Evolutionary conservation across 1,140 invertebrate species (phyloP).

Genomic region (Achatina immaculata): DNA sequence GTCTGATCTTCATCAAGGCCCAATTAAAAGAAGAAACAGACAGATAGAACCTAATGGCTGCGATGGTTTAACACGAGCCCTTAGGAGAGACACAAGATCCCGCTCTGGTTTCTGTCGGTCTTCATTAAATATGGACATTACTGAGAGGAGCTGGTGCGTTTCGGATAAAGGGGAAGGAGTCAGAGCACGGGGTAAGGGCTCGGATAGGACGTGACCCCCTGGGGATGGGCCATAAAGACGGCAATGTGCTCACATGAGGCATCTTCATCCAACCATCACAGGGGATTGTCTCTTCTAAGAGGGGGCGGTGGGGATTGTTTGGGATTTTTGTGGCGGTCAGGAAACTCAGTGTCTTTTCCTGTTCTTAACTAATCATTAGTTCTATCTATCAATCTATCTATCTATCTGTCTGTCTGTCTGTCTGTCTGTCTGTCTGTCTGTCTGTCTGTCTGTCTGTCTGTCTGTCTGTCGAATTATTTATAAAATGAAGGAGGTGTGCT

Average conservation of each 20-base stretch:
- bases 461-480: too few species aligned
- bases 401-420: too few species aligned
- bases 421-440: too few species aligned
- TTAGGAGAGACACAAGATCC: neutral
- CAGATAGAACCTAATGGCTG: neutral
- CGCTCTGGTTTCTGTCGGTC: neutral
- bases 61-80: neutral
- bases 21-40: neutral
- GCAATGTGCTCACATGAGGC: neutral
- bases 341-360: too few species aligned
- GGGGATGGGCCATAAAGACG: conserved; percentile 2
- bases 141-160: neutral
- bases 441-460: too few species aligned
- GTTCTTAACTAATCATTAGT: too few species aligned
- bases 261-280: neutral
- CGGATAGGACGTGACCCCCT: neutral
- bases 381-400: too few species aligned
- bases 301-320: too few species aligned
- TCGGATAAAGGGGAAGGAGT: neutral
- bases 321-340: too few species aligned
- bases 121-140: conserved; percentile 15
- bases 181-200: neutral
- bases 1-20: neutral
- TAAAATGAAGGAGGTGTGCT: too few species aligned
- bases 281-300: neutral